These are phyloP conservation scores for Zaprionus nigranus DNA, from an alignment of 1,140 invertebrate species.

Conservation along the genomic window DNA sequence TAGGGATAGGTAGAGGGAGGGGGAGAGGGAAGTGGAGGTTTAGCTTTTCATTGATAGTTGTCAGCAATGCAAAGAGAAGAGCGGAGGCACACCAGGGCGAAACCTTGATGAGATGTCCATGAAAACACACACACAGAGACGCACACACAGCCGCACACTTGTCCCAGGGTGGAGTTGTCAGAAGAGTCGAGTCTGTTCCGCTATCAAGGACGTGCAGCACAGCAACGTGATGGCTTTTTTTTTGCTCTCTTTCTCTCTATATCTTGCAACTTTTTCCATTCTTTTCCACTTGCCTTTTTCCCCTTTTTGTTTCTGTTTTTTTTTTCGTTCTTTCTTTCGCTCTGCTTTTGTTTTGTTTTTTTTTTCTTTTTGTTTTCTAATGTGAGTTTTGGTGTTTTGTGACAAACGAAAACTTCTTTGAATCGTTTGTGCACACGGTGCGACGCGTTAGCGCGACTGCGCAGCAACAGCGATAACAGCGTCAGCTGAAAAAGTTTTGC, in stretches of 20 bases:
- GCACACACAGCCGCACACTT: conserved; percentile 3
- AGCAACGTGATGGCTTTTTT: conserved; percentile 3
- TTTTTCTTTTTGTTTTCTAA: not conserved
- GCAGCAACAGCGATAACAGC: conserved; percentile 64
- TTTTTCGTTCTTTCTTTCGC: not conserved
- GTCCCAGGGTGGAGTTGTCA: conserved; percentile 30
- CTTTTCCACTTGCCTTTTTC: not conserved
- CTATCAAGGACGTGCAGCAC: conserved; percentile 35
- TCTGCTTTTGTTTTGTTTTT: conserved; percentile 1
- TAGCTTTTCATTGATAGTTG: conserved; percentile 17
- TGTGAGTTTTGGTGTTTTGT: conserved; percentile 28
- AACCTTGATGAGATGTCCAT: conserved; percentile 47
- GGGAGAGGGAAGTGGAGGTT: not conserved
- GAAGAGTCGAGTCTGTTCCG: conserved; percentile 39
- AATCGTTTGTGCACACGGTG: conserved; percentile 36
- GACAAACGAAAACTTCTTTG: conserved; percentile 31
- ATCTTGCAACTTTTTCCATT: not conserved
- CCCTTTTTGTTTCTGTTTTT: conserved; percentile 1
- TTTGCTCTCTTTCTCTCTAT: not conserved
- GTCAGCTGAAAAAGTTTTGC: conserved; percentile 46
- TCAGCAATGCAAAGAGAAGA: not conserved
- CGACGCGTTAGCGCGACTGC: conserved; percentile 63
- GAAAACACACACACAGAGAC: conserved; percentile 22
- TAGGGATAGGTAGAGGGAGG: no score
- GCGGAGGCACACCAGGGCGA: not conserved